Evolutionary conservation across 2,113 vertebrate genomes (phyloP), one percentile per base, ranked within the genome.

Genomic region (Girardinichthys multiradiatus): DNA sequence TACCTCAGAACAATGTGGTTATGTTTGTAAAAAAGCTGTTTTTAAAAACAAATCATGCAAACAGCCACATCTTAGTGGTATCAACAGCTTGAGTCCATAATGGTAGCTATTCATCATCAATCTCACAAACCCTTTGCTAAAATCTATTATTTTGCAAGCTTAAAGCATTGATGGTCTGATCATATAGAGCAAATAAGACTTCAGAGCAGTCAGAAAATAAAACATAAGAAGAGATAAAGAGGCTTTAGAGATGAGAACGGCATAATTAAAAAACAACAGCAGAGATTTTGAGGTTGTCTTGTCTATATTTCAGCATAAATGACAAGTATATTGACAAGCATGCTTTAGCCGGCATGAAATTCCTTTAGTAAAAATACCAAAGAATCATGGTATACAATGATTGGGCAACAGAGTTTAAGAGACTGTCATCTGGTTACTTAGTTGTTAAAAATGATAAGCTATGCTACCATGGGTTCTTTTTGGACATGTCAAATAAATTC

Each of bases 81-180:
- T 80, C 74, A 59, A 76, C 81, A 79, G 64, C 70, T 65, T 21
- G 30, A 30, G 57, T 77, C 66, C 28, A 10, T 60, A 31, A 63
- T 64, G 64, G 72, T 77, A 83, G 83, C 79, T 76, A 77, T 74
- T 69, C 54, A 29, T 79, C 72, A 82, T 84, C 82, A 84, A 84
- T 86, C 79, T 73, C 61, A 54, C 21, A 30, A 68, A 58, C 59
- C 62, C 17, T 75, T 57, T 71, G 26, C 66, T 64, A 79, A 28
- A 19, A 21, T 68, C 66, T 30, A 26, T 21, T 81, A 76, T 30
- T 51, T 74, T 26, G 39, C 71, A 64, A 58, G 19, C 28, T 68
- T 59, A 42, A 69, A 76, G 73, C 77, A 61, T 60, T 39, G 57
- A 57, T 4, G 30, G 72, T 59, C 13, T 57, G 42, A 68, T 28